Evolutionary conservation across 2,888 invertebrate species (phyloP).

Genomic region (Mycalesis mineus): DNA sequence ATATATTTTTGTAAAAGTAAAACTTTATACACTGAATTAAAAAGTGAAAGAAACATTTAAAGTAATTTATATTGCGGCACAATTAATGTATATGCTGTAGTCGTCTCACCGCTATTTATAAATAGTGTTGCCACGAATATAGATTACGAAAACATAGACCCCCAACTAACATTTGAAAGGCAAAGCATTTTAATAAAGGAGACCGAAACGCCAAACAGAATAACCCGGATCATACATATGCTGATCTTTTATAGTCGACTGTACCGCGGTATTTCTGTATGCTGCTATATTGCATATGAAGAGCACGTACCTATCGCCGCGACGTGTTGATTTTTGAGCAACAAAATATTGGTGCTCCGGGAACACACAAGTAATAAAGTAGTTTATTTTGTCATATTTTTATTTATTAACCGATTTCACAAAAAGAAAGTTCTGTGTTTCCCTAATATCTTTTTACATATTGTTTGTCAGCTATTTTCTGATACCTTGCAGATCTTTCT

Average conservation of each 20-base stretch:
- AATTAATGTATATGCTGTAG: no score
- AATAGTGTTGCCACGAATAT: background rate
- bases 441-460: no score
- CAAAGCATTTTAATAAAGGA: slow-evolving; percentile 4
- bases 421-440: background rate
- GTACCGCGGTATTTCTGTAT: slow-evolving; percentile 7
- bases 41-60: no score
- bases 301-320: slow-evolving; percentile 10
- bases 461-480: no score
- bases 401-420: background rate
- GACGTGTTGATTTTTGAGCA: slow-evolving; percentile 13
- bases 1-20: no score
- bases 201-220: background rate
- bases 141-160: background rate
- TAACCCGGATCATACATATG: slow-evolving; percentile 2
- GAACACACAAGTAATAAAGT: background rate
- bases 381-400: background rate
- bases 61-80: no score
- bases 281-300: slow-evolving; percentile 17
- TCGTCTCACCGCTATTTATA: background rate
- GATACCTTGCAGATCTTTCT: no score
- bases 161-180: background rate
- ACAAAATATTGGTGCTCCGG: slow-evolving; percentile 9
- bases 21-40: no score
- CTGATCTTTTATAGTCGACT: slow-evolving; percentile 10